Base-by-base conservation (phyloP, 2,888 invertebrate species). In the Tridacna crocea region DNA sequence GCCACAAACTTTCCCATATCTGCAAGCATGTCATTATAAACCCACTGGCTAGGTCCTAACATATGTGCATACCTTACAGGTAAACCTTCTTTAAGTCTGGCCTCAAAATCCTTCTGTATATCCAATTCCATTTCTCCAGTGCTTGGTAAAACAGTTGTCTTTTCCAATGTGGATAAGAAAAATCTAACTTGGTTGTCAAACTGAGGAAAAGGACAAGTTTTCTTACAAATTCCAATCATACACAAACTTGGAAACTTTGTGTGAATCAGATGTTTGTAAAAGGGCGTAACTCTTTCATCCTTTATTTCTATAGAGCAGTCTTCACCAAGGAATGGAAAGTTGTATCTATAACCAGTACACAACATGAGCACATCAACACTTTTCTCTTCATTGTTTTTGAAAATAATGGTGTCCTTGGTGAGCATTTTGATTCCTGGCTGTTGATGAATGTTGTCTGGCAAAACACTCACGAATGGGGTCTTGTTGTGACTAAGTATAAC, bases 241-340 rank as follows among this genome's bases (percentile, higher is more conserved):
- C 96, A 97, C 96, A 98, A 96, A 17, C 96, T 96, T 0, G 98
- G 97, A 90, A 96, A 96, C 84, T 96, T 95, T 72, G 97, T 96
- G 93, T 98, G 97, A 60, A 98, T 96, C 75, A 98, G 95, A 93
- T 98, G 98, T 92, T 98, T 97, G 95, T 97, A 98, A 0, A 98
- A 95, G 0, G 97, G 97, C 90, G 96, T 96, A n/a, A 98, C 96
- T 95, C 96, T 97, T 93, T 97, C 97, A 80, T 97, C 96, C 70
- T 97, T 96, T 6, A 97, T 96, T 27, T 94, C 94, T 72, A 98
- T 95, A 4, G 96, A 96, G 93, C 97, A 97, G 8, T 96, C 96
- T 24, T 95, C 93, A 75, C 96, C 95, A 83, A 97, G 95, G 94
- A 97, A 97, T 36, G 97, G 97, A 94, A 97, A 97, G 85, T 96